A percentile compares a stretch with the other conserved stretches of the same genome.
Evolutionary conservation across 2,888 invertebrate species (phyloP).

Genomic region (Tenthredo mesomela): DNA sequence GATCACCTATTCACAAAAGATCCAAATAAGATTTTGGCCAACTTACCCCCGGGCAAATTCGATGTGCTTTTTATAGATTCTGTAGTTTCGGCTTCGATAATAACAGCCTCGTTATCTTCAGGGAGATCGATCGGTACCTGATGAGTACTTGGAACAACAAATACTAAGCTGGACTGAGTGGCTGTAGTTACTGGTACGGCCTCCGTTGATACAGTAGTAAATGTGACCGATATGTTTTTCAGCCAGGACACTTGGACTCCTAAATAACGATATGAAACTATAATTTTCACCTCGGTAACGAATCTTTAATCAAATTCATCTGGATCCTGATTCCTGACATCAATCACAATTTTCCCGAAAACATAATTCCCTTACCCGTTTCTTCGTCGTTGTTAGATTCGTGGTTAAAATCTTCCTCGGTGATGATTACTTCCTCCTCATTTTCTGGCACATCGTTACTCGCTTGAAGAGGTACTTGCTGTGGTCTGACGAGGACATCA

Average conservation of each 20-base stretch:
- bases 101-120: slow-evolving; percentile 59
- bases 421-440: slow-evolving; percentile 29
- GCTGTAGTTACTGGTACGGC: slow-evolving; percentile 66
- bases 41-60: slow-evolving; percentile 59
- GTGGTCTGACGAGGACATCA: slow-evolving; percentile 77
- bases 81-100: slow-evolving; percentile 52
- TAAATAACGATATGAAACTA: slow-evolving; percentile 53
- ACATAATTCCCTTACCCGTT: not conserved
- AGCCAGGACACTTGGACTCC: slow-evolving; percentile 74
- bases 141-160: slow-evolving; percentile 61
- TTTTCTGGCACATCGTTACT: slow-evolving; percentile 48
- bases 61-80: slow-evolving; percentile 63
- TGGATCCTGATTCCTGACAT: not conserved
- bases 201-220: slow-evolving; percentile 64
- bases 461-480: slow-evolving; percentile 53
- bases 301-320: not conserved
- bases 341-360: not conserved
- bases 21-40: not conserved
- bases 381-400: slow-evolving; percentile 33
- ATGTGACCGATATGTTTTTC: slow-evolving; percentile 71
- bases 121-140: slow-evolving; percentile 66
- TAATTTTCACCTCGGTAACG: not conserved
- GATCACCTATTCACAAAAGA: not conserved
- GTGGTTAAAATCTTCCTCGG: slow-evolving; percentile 52
- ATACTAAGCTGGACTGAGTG: slow-evolving; percentile 61